Evolutionary conservation across 2,888 invertebrate species (phyloP).

Genomic region (Sarcophaga caerulescens): DNA sequence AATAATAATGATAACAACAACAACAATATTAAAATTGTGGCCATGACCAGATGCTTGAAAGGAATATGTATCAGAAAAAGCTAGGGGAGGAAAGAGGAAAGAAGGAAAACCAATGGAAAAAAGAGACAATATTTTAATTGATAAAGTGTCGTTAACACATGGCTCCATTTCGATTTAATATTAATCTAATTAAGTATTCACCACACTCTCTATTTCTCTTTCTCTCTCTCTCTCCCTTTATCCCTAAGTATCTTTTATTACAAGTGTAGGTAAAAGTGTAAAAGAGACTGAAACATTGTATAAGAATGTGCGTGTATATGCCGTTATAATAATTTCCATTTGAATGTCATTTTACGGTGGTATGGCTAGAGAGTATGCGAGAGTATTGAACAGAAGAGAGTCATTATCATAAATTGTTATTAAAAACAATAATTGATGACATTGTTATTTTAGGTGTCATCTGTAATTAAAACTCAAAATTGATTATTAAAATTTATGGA

Average conservation of each 20-base stretch:
- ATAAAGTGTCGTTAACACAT: conserved; percentile 63
- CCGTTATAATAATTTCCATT: conserved; percentile 35
- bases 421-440: conserved; percentile 67
- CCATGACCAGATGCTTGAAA: conserved; percentile 21
- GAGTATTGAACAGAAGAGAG: conserved; percentile 26
- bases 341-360: too few relatives aligned
- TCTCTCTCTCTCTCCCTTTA: neutral
- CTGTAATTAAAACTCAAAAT: conserved; percentile 59
- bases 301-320: conserved; percentile 2
- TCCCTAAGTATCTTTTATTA: neutral
- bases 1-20: conserved; percentile 13
- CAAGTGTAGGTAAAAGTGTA: neutral
- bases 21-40: conserved; percentile 5
- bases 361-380: neutral
- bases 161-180: conserved; percentile 51
- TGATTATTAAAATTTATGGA: conserved; percentile 54
- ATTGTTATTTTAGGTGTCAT: conserved; percentile 65
- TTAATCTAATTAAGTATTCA: conserved; percentile 67
- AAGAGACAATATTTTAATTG: conserved; percentile 47
- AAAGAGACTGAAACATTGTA: too few relatives aligned
- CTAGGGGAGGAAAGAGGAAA: neutral
- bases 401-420: conserved; percentile 66
- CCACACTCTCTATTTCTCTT: neutral
- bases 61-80: neutral
- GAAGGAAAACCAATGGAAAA: neutral